Base-by-base conservation (phyloP, 2,888 invertebrate genomes). In the Petrophora chlorosata region DNA sequence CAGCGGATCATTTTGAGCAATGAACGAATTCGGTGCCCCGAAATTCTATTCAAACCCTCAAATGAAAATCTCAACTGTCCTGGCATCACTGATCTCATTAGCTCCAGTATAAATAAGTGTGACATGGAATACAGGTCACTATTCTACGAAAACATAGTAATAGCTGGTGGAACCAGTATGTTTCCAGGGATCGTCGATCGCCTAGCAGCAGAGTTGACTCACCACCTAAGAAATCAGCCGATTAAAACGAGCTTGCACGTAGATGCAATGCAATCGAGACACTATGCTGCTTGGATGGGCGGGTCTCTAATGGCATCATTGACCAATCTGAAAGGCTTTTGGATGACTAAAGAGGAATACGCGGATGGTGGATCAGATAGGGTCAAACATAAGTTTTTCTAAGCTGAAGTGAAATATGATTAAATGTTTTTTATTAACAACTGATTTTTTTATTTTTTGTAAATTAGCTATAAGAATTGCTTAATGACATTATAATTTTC, bases 221-320 rank as follows among this genome's bases (percentile, higher is more conserved):
- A 76, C 92, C 94, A 57, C 13, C 34, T 70, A 1, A 57, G 58
- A 14, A 67, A 9, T 53, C 63, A 84, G 94, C 94, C 84, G 93
- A 95, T 81, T 9, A 95, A 94, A 85, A 94, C 95, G 80, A 94
- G n/a, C n/a, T n/a, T n/a, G n/a, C n/a, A 56, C 0, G 64, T 86
- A 3, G 82, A 97, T 79, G 96, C 97, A 50, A 94, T 96, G 63
- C 94, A 96, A 49, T 96, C 96, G 88, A 94, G 98, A 79, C 96
- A 98, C 77, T 96, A 96, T 91, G 97, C 97, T 67, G 96, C 97
- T 62, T 98, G 98, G 98, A 96, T 96, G 89, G 98, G 98, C 76
- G 98, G 98, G 44, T 98, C 98, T 75, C 97, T 98, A 85, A 88
- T 98, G 78, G 97, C 98, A 44, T 97, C 97, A 4, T 90, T 98